Conservation (phyloP, 2,113 vertebrate genomes). For the Campylomormyrus numenius region DNA sequence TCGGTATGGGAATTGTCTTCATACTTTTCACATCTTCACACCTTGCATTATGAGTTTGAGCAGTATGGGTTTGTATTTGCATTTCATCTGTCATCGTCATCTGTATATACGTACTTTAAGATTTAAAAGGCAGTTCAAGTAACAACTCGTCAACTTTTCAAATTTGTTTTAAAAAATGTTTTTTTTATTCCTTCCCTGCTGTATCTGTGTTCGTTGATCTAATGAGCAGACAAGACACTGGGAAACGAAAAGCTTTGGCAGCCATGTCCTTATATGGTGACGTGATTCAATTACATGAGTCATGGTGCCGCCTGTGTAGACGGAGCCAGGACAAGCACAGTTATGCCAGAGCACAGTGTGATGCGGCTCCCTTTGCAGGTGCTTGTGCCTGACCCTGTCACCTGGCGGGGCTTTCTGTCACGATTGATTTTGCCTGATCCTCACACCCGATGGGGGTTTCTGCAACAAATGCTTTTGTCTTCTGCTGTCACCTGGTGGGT, state of each 20-base stretch:
- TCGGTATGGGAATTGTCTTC: not conserved
- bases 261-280: not conserved
- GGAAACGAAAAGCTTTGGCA: not conserved
- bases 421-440: not conserved
- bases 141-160: not conserved
- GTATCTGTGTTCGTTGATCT: not conserved
- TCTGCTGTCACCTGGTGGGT: not conserved
- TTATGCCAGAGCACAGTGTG: not conserved
- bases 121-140: not conserved
- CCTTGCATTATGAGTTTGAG: not conserved
- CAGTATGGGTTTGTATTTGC: not conserved
- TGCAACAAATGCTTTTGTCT: not conserved
- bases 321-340: not conserved
- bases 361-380: not conserved
- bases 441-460: not conserved
- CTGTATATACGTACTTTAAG: not conserved
- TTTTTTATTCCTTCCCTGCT: not conserved
- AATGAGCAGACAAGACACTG: not conserved
- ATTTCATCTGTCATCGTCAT: not conserved
- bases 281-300: not conserved
- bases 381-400: not conserved
- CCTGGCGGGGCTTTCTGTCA: not conserved
- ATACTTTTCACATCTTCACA: not conserved
- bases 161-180: not conserved
- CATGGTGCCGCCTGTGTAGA: not conserved